Evolutionary conservation across 2,113 vertebrate species (phyloP).

Genomic region (Morone chrysops): DNA sequence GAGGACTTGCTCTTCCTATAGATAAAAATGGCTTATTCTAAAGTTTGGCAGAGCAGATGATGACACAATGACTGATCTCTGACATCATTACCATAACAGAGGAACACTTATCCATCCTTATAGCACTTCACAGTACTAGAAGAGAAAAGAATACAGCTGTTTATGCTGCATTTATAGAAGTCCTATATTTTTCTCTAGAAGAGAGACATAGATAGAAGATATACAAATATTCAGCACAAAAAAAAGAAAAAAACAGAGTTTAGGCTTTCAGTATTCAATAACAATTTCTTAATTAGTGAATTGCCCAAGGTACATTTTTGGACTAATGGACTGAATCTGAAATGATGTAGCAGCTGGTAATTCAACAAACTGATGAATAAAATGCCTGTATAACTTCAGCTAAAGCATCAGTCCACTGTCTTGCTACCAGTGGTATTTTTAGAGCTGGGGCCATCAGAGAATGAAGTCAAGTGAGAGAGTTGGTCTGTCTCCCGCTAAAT

Average conservation of each 20-base stretch:
- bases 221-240: neutral
- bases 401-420: constrained; percentile 15
- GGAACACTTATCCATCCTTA: neutral
- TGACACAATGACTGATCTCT: constrained; percentile 11
- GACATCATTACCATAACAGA: constrained; percentile 5
- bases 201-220: neutral
- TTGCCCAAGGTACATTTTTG: constrained; percentile 17
- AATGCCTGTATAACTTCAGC: constrained; percentile 1
- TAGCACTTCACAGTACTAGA: neutral
- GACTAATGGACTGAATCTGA: neutral
- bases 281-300: constrained; percentile 13
- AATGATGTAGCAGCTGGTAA: neutral
- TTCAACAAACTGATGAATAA: constrained; percentile 1
- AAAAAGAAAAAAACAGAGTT: constrained; percentile 4
- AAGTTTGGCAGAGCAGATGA: neutral
- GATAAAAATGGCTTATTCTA: too few species aligned
- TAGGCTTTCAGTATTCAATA: constrained; percentile 5
- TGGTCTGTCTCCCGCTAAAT: constrained; percentile 55
- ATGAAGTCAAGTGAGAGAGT: constrained; percentile 60
- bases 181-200: constrained; percentile 1
- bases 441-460: constrained; percentile 51
- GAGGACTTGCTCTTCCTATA: too few species aligned
- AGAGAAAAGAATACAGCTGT: neutral
- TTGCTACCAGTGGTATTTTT: constrained; percentile 55
- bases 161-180: neutral